Base-by-base conservation (phyloP, 2,888 invertebrate species). In the Synergus itoensis region DNA sequence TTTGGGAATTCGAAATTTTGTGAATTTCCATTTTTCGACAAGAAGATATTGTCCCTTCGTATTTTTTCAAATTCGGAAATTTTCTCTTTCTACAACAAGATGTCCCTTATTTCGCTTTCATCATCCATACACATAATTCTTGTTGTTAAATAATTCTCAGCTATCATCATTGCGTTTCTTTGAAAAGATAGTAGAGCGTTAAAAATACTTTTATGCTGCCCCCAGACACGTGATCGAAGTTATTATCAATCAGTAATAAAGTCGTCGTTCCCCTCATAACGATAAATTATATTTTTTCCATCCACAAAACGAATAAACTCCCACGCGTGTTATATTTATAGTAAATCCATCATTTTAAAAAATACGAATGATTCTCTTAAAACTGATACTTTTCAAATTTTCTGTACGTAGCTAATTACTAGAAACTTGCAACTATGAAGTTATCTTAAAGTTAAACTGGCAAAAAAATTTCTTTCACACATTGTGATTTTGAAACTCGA, bases 101-200 rank as follows among this genome's bases (percentile, higher is more conserved):
- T 36, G 36, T 36, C 36, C 36, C 36, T 36, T 5, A 57, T 57
- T 57, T 57, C 53, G 18, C 3, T 69, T 69, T 45, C 67, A 41
- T 69, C 45, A 45, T 14, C 45, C 21, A 69, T 28, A 69, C 16
- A 14, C 14, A 69, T 45, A 45, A 21, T 67, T 67, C 41, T 67
- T 69, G 67, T 67, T 69, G 67, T 69, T 69, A 69, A 69, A 69
- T 45, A 43, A 45, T 69, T 69, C 67, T 69, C 45, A 9, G 53
- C 18, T 8, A 57, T 57, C 18, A 28, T 69, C 28, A 16, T 28
- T 45, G 45, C 12, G 18, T 18, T 69, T 45, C 45, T 69, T 69
- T 28, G 45, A 45, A 43, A 69, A 45, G 45, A 69, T 69, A 69
- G 67, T 45, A 69, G 7, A 21, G 43, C 45, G 45, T n/a, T 69